Base-by-base conservation (phyloP, 2,888 invertebrate genomes). In the Mechanitis mazaeus region DNA sequence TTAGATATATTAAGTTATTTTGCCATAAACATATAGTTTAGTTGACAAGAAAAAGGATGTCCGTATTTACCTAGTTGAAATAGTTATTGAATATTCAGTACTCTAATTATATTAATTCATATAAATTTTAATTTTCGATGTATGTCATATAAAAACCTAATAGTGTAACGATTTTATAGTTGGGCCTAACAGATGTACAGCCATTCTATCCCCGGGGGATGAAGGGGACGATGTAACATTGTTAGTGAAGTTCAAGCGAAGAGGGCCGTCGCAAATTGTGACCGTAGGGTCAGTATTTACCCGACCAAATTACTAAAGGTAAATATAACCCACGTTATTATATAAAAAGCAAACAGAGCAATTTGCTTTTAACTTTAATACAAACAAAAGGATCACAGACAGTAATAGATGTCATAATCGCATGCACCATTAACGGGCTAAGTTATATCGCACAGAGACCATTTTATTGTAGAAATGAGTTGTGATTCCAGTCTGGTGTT, bases 201-300 rank as follows among this genome's bases (percentile, higher is more conserved):
- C 79, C 82, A 79, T 80, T 79, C 75, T 67, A 72, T 68, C 83
- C 86, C 87, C 84, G 71, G 73, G 87, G 87, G 84, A 85, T 75
- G 74, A 70, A 74, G 80, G 84, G 85, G 83, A 76, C 77, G 75
- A 76, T 87, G 87, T 87, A 88, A 87, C 85, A 80, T 78, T 78
- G 86, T 88, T 87, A 87, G 79, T 77, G 75, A 81, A 87, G 85
- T 85, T 85, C 80, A 83, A 80, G 79, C 80, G 81, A 81, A 81
- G 81, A 75, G 79, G 80, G 83, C 83, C 81, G 81, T 81, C 76
- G 78, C 81, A 85, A 84, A 84, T 84, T 85, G 83, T 83, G 80
- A 84, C 81, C 84, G 80, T 83, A 81, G 79, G 85, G 83, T 85
- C 82, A 83, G 78, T 85, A 81, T 85, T 84, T 84, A 74, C 79